Evolutionary conservation across 2,113 vertebrate species (phyloP).

Genomic region (Burhinus bistriatus): DNA sequence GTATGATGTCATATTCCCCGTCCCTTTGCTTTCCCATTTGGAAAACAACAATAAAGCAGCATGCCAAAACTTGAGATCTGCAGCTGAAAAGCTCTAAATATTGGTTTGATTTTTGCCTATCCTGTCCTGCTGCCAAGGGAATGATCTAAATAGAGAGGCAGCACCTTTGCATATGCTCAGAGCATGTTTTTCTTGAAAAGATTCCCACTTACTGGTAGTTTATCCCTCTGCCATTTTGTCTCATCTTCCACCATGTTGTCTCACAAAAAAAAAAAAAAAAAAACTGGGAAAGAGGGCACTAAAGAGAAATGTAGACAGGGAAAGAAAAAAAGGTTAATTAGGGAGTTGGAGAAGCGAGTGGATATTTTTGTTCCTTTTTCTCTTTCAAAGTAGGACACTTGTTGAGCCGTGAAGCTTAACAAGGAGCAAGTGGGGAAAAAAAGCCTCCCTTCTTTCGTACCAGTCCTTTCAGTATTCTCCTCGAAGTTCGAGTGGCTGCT

Average conservation of each 20-base stretch:
- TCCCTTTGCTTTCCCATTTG: neutral
- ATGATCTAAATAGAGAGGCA: neutral
- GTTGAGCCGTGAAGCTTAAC: slow-evolving; percentile 45
- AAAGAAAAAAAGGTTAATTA: neutral
- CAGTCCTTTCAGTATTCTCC: slow-evolving; percentile 47
- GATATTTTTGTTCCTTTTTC: neutral
- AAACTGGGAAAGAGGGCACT: neutral
- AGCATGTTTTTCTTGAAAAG: neutral
- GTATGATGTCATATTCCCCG: neutral
- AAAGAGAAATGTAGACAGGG: neutral
- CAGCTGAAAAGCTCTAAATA: slow-evolving; percentile 9
- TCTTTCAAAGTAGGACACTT: slow-evolving; percentile 17
- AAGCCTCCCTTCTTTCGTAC: neutral
- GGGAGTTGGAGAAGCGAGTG: neutral
- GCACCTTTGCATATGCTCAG: neutral
- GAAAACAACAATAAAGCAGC: neutral
- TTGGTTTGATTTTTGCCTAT: slow-evolving; percentile 5
- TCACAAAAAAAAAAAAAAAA: neutral
- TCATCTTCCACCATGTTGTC: neutral
- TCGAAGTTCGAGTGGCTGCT: slow-evolving; percentile 59
- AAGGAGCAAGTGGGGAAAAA: neutral
- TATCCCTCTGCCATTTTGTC: slow-evolving; percentile 7
- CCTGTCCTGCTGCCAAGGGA: neutral
- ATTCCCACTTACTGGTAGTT: neutral
- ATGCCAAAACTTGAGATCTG: neutral